Conservation (phyloP, 1,140 invertebrate genomes). For the Drosophila sechellia region DNA sequence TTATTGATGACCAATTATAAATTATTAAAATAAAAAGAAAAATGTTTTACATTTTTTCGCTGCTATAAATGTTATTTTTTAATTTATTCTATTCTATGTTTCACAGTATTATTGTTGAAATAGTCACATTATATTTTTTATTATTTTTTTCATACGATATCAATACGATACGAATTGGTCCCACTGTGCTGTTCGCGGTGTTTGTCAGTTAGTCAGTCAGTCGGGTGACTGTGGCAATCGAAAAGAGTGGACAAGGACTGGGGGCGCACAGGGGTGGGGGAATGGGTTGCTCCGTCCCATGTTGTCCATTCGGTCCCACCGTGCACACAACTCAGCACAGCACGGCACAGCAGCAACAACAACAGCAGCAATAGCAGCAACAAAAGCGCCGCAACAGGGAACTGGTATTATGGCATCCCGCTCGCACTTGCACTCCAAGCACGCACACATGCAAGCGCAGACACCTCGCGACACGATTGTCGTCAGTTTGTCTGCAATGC, state of each 20-base stretch:
- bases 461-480: slow-evolving; percentile 78
- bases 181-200: slow-evolving; percentile 53
- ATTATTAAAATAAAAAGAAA: no score
- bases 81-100: neutral
- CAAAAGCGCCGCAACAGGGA: slow-evolving; percentile 63
- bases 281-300: slow-evolving; percentile 60
- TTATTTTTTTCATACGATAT: no score
- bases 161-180: neutral
- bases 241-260: neutral
- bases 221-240: slow-evolving; percentile 45
- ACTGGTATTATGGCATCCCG: slow-evolving; percentile 44
- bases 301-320: slow-evolving; percentile 66
- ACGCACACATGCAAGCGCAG: slow-evolving; percentile 46
- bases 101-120: no score
- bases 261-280: slow-evolving; percentile 29
- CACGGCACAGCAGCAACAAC: slow-evolving; percentile 39
- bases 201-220: slow-evolving; percentile 74
- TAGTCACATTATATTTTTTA: neutral
- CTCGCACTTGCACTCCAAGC: slow-evolving; percentile 21
- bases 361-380: slow-evolving; percentile 18
- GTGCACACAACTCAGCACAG: slow-evolving; percentile 34
- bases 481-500: slow-evolving; percentile 78
- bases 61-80: neutral
- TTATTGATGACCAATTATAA: no score
- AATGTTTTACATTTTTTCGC: no score